Percentiles rank a stretch among this genome's conserved stretches.
Evolutionary conservation across 2,888 invertebrate genomes (phyloP).

Genomic region (Pogonocherus hispidulus): DNA sequence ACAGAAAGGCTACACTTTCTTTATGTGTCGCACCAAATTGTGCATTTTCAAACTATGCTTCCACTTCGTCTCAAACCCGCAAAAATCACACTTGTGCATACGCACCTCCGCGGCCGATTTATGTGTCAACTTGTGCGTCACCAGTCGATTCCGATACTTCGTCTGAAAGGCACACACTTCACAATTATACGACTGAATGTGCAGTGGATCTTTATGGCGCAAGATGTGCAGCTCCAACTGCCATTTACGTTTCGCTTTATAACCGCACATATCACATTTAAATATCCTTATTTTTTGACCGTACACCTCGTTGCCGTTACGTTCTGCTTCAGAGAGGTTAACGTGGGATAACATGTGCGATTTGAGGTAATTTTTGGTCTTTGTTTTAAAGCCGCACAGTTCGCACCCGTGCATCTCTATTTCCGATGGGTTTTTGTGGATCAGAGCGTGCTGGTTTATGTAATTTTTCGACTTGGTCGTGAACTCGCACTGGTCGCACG

Average conservation of each 20-base stretch:
- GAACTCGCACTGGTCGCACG: neutral
- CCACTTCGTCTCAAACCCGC: neutral
- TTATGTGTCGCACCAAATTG: no score
- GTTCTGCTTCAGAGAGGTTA: neutral
- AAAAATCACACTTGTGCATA: neutral
- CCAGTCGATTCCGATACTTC: no score
- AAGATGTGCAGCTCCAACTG: neutral
- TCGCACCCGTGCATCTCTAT: neutral
- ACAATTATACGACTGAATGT: no score
- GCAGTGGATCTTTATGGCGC: no score
- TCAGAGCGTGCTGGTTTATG: neutral
- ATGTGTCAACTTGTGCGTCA: neutral
- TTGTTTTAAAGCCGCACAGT: neutral
- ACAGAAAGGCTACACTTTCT: no score
- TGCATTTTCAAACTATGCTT: neutral
- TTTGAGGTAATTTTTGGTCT: neutral
- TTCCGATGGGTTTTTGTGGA: conserved; percentile 1
- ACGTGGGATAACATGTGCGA: neutral
- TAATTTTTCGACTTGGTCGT: neutral
- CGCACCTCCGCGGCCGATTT: neutral
- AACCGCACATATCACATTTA: neutral
- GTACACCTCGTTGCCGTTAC: neutral
- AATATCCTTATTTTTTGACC: neutral
- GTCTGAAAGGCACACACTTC: no score
- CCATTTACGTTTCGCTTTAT: neutral